Conservation (phyloP, 2,888 invertebrate genomes). For the Polymixis flavicincta region DNA sequence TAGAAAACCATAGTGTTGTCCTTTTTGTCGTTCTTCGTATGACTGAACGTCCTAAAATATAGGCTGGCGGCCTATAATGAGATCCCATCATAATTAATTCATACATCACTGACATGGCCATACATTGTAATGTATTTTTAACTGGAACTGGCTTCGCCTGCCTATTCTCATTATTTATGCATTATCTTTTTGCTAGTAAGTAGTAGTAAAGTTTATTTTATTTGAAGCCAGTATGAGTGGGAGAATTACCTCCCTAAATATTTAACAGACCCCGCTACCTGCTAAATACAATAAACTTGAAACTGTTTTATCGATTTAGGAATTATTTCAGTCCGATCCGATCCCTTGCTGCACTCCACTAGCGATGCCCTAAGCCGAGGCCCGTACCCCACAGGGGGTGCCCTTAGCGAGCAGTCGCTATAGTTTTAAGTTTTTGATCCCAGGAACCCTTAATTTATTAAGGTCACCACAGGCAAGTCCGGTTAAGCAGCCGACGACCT, state of each 20-base stretch:
- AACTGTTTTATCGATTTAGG: background rate
- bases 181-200: constrained; percentile 1
- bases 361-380: too few relatives aligned
- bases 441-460: too few relatives aligned
- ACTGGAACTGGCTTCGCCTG: constrained; percentile 7
- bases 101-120: background rate
- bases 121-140: constrained; percentile 12
- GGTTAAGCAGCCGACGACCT: too few relatives aligned
- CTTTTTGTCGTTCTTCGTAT: background rate
- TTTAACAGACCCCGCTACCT: background rate
- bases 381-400: too few relatives aligned
- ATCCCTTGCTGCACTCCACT: too few relatives aligned
- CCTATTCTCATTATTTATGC: constrained; percentile 16
- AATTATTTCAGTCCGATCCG: too few relatives aligned
- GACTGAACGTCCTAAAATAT: background rate
- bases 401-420: too few relatives aligned
- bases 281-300: background rate
- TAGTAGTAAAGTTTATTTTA: background rate
- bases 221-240: background rate
- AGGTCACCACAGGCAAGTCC: too few relatives aligned
- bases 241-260: background rate
- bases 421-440: too few relatives aligned
- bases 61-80: background rate
- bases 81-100: background rate
- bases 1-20: background rate